Evolutionary conservation across 2,797 vertebrate species (phyloP).

Genomic region (Sylvia borin): DNA sequence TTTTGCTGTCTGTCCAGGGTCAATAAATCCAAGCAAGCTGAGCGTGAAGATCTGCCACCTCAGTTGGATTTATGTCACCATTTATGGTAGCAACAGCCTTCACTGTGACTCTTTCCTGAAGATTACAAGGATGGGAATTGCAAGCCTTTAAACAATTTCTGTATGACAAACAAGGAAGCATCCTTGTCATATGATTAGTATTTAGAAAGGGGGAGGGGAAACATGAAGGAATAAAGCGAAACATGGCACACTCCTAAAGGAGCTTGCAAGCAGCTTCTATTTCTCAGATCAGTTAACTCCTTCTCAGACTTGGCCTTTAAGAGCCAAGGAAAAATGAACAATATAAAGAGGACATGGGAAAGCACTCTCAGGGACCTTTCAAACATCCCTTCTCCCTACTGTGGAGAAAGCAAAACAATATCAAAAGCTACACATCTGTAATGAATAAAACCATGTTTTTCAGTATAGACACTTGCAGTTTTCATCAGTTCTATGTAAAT

Average conservation of each 20-base stretch:
- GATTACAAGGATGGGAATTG: background rate
- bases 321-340: background rate
- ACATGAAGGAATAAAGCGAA: background rate
- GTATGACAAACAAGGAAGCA: background rate
- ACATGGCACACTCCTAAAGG: background rate
- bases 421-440: background rate
- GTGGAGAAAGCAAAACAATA: background rate
- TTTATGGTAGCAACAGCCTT: slow-evolving; percentile 25
- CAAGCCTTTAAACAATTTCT: slow-evolving; percentile 16
- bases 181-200: background rate
- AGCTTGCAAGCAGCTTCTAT: background rate
- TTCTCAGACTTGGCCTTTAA: background rate
- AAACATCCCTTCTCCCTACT: background rate
- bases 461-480: background rate
- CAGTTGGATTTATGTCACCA: slow-evolving; percentile 23
- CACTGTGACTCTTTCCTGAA: background rate
- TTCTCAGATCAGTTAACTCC: background rate
- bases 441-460: background rate
- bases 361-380: background rate
- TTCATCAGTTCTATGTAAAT: background rate
- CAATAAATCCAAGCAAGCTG: slow-evolving; percentile 18
- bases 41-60: background rate
- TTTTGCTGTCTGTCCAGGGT: background rate
- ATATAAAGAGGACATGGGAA: background rate
- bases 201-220: background rate